phyloP scores from a whole-genome alignment of 2,797 vertebrate species.

The Pitangus sulphuratus region DNA sequence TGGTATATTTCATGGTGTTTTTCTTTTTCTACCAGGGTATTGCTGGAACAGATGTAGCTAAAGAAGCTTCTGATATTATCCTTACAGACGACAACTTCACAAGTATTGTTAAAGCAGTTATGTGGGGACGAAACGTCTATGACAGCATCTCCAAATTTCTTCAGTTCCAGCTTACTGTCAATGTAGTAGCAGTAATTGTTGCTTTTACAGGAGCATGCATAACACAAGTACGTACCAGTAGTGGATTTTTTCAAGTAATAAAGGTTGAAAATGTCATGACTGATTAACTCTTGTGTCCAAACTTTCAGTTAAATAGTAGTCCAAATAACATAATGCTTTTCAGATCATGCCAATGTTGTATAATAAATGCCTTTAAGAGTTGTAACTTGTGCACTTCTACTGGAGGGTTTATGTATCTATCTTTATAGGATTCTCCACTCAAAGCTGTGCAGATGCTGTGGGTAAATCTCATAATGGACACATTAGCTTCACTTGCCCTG shows the following conservation, averaged over 20 bases:
- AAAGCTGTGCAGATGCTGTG: conserved; percentile 99
- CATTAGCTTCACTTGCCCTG: conserved; percentile 95
- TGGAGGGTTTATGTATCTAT: conserved; percentile 51
- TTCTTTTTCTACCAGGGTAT: conserved; percentile 83
- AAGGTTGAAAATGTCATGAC: not conserved
- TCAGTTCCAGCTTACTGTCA: conserved; percentile 98
- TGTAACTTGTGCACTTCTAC: conserved; percentile 6
- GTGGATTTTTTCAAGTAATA: not conserved
- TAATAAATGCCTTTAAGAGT: conserved; percentile 16
- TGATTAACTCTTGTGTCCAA: not conserved
- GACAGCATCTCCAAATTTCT: conserved; percentile 99
- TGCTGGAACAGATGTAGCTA: conserved; percentile 97
- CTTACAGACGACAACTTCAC: conserved; percentile 98
- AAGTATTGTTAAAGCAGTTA: conserved; percentile 98
- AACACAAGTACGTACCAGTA: conserved; percentile 87
- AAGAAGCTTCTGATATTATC: conserved; percentile 99
- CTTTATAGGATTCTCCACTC: conserved; percentile 93
- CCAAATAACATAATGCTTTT: not conserved
- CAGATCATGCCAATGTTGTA: not conserved
- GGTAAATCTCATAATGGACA: conserved; percentile 99
- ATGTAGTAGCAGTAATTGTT: conserved; percentile 97
- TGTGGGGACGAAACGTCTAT: conserved; percentile 99
- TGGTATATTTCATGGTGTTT: not conserved
- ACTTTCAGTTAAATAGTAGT: not conserved
- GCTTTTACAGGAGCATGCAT: conserved; percentile 99